A percentile compares a stretch with the other conserved stretches of the same genome.
Evolutionary conservation across 2,888 invertebrate genomes (phyloP).

Genomic region (Sminthurides aquaticus): DNA sequence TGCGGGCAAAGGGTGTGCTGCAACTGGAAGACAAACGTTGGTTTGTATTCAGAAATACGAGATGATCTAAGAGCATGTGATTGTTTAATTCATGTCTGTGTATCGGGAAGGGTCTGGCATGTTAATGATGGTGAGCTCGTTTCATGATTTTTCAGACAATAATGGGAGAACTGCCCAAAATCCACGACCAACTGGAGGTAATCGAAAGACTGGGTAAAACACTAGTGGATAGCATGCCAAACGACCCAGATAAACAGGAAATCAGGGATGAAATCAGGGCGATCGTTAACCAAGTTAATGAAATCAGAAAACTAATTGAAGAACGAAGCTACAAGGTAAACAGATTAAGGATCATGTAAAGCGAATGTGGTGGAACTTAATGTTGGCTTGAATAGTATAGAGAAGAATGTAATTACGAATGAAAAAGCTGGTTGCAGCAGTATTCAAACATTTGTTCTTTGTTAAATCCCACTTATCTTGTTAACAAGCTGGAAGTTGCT

Average conservation of each 20-base stretch:
- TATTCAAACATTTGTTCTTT: too few relatives aligned
- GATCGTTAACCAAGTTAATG: conserved; percentile 68
- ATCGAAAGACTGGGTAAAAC: conserved; percentile 68
- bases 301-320: conserved; percentile 70
- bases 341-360: not conserved
- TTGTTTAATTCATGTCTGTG: not conserved
- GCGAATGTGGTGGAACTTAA: not conserved
- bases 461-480: too few relatives aligned
- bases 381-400: too few relatives aligned
- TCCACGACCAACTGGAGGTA: conserved; percentile 68
- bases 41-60: not conserved
- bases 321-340: conserved; percentile 64
- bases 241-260: conserved; percentile 66
- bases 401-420: too few relatives aligned
- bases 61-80: not conserved
- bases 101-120: too few relatives aligned
- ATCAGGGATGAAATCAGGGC: conserved; percentile 68
- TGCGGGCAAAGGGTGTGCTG: too few relatives aligned
- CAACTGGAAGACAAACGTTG: too few relatives aligned
- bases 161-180: conserved; percentile 44
- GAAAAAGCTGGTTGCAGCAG: too few relatives aligned
- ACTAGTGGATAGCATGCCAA: conserved; percentile 70
- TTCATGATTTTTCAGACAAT: conserved; percentile 25
- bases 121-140: too few relatives aligned
- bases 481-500: too few relatives aligned